Conservation (phyloP, 2,888 invertebrate genomes). For the Calliphora vomitoria region DNA sequence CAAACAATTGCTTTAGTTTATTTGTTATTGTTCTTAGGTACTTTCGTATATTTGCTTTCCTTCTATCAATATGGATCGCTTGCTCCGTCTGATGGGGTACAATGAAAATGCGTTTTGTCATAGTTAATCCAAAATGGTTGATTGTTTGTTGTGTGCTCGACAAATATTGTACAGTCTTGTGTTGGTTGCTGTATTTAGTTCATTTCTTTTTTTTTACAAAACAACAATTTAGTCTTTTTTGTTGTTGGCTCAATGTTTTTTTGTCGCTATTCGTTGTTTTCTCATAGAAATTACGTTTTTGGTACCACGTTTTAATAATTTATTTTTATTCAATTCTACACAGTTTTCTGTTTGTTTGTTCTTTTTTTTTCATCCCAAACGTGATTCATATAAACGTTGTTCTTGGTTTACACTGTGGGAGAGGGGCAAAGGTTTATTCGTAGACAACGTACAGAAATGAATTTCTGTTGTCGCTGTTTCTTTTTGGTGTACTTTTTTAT, state of each 20-base stretch:
- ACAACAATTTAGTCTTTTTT: constrained; percentile 27
- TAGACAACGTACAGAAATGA: constrained; percentile 22
- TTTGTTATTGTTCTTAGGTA: constrained; percentile 15
- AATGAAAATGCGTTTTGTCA: constrained; percentile 55
- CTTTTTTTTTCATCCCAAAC: constrained; percentile 22
- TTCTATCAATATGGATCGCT: background rate
- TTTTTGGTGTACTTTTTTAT: constrained; percentile 9
- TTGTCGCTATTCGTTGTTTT: constrained; percentile 35
- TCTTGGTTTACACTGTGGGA: background rate
- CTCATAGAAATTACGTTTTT: constrained; percentile 53
- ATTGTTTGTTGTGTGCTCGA: constrained; percentile 40
- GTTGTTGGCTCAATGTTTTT: constrained; percentile 49
- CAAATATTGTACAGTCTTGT: constrained; percentile 42
- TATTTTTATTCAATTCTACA: constrained; percentile 61
- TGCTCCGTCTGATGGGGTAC: background rate
- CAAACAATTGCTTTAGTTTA: constrained; percentile 30
- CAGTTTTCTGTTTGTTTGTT: constrained; percentile 2
- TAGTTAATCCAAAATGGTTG: constrained; percentile 58
- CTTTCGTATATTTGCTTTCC: background rate
- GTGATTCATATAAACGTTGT: constrained; percentile 59
- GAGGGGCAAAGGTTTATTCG: background rate
- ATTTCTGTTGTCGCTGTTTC: background rate
- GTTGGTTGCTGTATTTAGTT: constrained; percentile 5
- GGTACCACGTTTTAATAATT: constrained; percentile 69
- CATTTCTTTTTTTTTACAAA: background rate